Evolutionary conservation across 2,888 invertebrate species (phyloP).

Genomic region (Eupithecia subfuscata): DNA sequence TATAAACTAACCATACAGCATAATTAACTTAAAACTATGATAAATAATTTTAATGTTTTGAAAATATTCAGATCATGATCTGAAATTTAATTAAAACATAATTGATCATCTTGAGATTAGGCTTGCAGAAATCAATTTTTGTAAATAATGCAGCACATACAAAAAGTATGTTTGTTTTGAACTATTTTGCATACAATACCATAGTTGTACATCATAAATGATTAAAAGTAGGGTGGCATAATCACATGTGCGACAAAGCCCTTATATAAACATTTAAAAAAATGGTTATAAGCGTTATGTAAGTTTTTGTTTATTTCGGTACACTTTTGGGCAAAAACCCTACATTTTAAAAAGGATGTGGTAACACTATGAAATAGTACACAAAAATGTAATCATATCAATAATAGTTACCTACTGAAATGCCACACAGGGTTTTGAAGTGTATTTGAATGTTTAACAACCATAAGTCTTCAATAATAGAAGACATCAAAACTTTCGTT

Average conservation of each 20-base stretch:
- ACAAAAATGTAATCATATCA: not conserved
- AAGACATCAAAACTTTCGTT: not conserved
- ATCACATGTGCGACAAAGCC: not conserved
- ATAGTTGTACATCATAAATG: not conserved
- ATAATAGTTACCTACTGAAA: not conserved
- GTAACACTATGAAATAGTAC: not conserved
- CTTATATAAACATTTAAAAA: not conserved
- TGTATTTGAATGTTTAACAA: not conserved
- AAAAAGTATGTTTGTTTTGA: not conserved
- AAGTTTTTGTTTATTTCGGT: not conserved
- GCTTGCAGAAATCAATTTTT: not conserved
- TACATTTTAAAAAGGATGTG: not conserved
- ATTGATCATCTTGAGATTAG: not conserved
- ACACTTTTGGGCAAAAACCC: not conserved
- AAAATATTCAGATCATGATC: constrained; percentile 20
- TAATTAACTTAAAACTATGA: constrained; percentile 18
- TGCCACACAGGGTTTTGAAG: not conserved
- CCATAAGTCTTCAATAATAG: not conserved
- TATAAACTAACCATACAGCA: constrained; percentile 20
- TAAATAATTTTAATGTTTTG: constrained; percentile 16
- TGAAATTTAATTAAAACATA: not conserved
- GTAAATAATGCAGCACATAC: not conserved
- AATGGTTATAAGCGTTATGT: not conserved
- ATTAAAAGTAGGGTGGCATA: not conserved
- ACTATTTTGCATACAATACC: not conserved